Conservation (phyloP, 2,888 invertebrate species). For the Caradrina clavipalpis region DNA sequence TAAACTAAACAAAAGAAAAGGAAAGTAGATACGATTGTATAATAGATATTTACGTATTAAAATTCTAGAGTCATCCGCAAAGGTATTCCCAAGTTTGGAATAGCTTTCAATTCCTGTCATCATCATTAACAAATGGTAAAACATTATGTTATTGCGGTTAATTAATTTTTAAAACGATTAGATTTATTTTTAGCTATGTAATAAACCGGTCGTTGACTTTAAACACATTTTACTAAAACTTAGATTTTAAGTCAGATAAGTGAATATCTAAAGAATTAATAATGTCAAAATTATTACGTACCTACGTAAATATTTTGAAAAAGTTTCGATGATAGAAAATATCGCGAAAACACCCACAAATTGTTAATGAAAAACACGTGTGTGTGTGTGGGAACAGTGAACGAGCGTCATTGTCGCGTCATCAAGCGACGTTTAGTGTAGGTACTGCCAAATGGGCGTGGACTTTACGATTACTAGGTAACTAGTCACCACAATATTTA, state of each 20-base stretch:
- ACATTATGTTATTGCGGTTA: constrained; percentile 15
- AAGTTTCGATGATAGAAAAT: constrained; percentile 13
- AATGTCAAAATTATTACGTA: not conserved
- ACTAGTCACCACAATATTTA: constrained; percentile 40
- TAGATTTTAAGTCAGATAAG: not conserved
- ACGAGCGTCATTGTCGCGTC: constrained; percentile 52
- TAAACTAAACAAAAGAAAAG: constrained; percentile 41
- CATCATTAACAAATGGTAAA: constrained; percentile 26
- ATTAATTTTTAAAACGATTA: constrained; percentile 15
- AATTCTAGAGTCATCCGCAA: constrained; percentile 38
- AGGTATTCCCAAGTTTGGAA: constrained; percentile 43
- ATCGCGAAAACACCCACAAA: constrained; percentile 46
- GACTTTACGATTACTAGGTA: constrained; percentile 18
- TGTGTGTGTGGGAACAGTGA: constrained; percentile 39
- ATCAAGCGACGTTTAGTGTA: constrained; percentile 31
- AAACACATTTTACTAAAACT: not conserved
- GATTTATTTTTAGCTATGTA: constrained; percentile 1
- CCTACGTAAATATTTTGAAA: not conserved
- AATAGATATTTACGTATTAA: constrained; percentile 27
- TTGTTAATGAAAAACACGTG: constrained; percentile 33
- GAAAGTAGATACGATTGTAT: constrained; percentile 45
- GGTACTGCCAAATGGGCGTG: constrained; percentile 57
- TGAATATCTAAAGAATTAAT: not conserved
- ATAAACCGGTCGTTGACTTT: not conserved
- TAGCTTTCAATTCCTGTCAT: constrained; percentile 29